These are phyloP conservation scores for Plestiodon gilberti DNA, from an alignment of 2,113 vertebrate genomes.

Conservation along the genomic window DNA sequence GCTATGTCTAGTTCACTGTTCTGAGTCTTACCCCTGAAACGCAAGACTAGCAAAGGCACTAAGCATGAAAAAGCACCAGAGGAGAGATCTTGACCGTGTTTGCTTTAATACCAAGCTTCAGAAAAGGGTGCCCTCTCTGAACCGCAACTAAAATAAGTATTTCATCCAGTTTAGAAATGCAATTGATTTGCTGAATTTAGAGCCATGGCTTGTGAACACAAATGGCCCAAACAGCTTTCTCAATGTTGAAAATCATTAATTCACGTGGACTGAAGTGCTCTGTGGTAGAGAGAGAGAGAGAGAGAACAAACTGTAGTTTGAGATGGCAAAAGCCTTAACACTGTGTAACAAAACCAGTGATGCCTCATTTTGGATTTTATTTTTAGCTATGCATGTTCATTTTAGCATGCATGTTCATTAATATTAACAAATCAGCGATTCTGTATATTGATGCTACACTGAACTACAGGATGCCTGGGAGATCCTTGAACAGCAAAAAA, in stretches of 20 bases:
- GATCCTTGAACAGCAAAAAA: not conserved
- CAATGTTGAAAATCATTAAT: not conserved
- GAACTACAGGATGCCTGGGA: not conserved
- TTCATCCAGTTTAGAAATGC: not conserved
- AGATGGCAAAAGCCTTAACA: not conserved
- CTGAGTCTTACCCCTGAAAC: not conserved
- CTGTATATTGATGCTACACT: not conserved
- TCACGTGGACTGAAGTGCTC: no score
- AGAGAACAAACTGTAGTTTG: not conserved
- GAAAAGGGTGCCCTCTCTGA: not conserved
- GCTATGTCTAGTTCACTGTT: not conserved
- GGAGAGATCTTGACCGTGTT: not conserved
- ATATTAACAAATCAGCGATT: not conserved
- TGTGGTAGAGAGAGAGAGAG: no score
- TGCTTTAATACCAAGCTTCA: not conserved
- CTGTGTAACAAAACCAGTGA: not conserved
- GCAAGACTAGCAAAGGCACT: not conserved
- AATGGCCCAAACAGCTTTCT: not conserved
- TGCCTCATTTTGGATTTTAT: not conserved
- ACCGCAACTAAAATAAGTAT: not conserved
- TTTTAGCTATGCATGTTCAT: not conserved
- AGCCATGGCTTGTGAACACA: not conserved
- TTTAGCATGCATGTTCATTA: no score
- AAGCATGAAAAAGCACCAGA: not conserved
- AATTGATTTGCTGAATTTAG: not conserved